These are phyloP conservation scores for Thysanoteuthis rhombus DNA, from an alignment of 2,888 invertebrate species.

Conservation along the genomic window DNA sequence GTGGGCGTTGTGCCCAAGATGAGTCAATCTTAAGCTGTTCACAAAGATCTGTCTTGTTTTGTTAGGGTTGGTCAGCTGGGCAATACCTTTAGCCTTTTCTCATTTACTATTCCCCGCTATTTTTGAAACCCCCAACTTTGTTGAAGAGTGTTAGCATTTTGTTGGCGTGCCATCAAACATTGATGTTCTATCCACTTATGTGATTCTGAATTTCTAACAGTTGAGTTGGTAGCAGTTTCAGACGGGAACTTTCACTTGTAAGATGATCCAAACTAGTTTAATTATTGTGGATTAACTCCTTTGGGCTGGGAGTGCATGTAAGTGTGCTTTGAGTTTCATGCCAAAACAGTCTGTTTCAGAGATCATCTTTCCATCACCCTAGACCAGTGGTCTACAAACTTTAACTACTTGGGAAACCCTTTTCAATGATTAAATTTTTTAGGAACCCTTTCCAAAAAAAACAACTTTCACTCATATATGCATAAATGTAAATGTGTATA, in stretches of 20 bases:
- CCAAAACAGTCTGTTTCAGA: too few relatives aligned
- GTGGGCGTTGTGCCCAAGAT: background rate
- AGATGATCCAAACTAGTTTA: background rate
- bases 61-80: background rate
- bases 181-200: background rate
- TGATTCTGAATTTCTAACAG: background rate
- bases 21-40: background rate
- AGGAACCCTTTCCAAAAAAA: too few relatives aligned
- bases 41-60: background rate
- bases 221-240: background rate
- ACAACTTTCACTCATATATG: too few relatives aligned
- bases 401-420: too few relatives aligned
- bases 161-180: background rate
- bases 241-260: background rate
- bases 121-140: background rate
- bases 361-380: too few relatives aligned
- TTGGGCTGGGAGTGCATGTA: too few relatives aligned
- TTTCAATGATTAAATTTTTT: too few relatives aligned
- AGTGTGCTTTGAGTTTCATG: too few relatives aligned
- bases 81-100: background rate
- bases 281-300: background rate
- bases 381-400: too few relatives aligned
- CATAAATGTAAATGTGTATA: too few relatives aligned
- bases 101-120: background rate
- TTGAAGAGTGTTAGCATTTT: background rate